These are phyloP conservation scores for Upupa epops DNA, from an alignment of 2,113 vertebrate species.

Conservation along the genomic window DNA sequence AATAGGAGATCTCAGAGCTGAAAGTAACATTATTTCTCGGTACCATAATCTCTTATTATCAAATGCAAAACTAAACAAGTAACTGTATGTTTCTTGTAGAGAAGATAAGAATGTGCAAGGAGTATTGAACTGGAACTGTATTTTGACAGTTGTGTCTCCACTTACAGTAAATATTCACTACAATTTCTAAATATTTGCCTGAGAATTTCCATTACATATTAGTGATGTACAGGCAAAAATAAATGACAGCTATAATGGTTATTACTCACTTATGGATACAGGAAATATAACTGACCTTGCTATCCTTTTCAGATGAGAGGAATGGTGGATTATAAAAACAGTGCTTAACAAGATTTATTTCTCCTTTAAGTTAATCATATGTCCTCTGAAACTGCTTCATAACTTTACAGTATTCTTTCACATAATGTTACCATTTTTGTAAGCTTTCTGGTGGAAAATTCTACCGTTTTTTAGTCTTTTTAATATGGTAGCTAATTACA, in stretches of 20 bases:
- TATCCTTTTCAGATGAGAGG: background rate
- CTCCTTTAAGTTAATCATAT: background rate
- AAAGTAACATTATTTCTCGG: background rate
- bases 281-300: background rate
- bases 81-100: background rate
- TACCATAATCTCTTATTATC: background rate
- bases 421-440: background rate
- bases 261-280: background rate
- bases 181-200: background rate
- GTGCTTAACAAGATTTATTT: background rate
- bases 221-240: background rate
- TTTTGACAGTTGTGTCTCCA: background rate
- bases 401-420: background rate
- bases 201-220: background rate
- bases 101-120: background rate
- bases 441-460: background rate
- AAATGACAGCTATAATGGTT: background rate
- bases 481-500: background rate
- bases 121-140: background rate
- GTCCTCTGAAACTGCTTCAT: background rate
- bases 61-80: background rate
- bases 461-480: background rate
- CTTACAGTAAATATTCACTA: background rate
- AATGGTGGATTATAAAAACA: background rate
- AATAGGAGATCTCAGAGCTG: background rate